Percentiles rank a stretch among this genome's conserved stretches.
Evolutionary conservation across 2,797 vertebrate species (phyloP).

Genomic region (Peromyscus aztecus): DNA sequence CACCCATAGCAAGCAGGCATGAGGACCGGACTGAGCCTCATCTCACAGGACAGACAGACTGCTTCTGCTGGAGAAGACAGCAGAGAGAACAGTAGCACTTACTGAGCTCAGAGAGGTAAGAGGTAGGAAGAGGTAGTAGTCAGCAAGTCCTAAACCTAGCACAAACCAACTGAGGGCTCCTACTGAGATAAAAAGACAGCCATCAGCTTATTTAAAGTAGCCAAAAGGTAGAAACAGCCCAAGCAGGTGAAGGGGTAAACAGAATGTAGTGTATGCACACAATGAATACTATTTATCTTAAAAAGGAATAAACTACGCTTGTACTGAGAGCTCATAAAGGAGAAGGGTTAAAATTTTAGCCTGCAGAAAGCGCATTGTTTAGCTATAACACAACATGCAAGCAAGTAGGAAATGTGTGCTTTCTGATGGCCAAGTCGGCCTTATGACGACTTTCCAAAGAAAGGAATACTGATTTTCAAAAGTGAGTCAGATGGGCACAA

Average conservation of each 20-base stretch:
- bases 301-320: neutral
- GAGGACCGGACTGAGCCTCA: neutral
- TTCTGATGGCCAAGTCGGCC: neutral
- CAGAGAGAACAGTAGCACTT: neutral
- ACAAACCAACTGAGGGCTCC: neutral
- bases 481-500: neutral
- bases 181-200: neutral
- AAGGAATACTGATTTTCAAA: slow-evolving; percentile 45
- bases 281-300: neutral
- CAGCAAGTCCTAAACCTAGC: neutral
- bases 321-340: neutral
- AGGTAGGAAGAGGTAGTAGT: rapidly evolving
- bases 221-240: neutral
- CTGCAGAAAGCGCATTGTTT: neutral
- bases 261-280: neutral
- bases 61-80: neutral
- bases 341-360: neutral
- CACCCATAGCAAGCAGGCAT: neutral
- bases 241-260: neutral
- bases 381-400: neutral
- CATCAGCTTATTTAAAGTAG: neutral
- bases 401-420: neutral
- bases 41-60: slow-evolving; percentile 7
- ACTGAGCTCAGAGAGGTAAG: neutral
- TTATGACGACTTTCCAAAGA: neutral